Evolutionary conservation across 2,113 vertebrate species (phyloP).

Genomic region (Osmerus eperlanus): DNA sequence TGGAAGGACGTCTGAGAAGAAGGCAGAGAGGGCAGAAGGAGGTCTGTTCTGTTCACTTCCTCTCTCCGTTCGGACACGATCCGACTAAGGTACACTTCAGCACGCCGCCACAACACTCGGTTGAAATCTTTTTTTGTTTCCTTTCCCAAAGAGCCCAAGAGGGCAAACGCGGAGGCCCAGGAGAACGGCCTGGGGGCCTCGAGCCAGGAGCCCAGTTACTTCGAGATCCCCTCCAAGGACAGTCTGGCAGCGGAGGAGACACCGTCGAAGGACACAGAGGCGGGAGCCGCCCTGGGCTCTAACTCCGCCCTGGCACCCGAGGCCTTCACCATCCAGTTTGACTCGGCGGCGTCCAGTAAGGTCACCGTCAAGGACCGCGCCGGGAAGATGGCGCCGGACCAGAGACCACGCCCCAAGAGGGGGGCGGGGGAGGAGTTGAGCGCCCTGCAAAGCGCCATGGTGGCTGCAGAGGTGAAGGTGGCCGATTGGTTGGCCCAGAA

Average conservation of each 20-base stretch:
- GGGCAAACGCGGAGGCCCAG: constrained; percentile 40
- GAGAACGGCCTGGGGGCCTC: constrained; percentile 54
- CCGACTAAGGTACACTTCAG: neutral
- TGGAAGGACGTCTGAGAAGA: constrained; percentile 73
- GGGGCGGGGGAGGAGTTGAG: constrained; percentile 81
- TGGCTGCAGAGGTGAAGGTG: constrained; percentile 93
- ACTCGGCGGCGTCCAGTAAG: constrained; percentile 84
- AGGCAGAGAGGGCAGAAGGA: constrained; percentile 69
- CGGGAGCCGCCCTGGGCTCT: constrained; percentile 56
- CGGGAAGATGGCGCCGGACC: constrained; percentile 83
- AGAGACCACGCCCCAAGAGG: constrained; percentile 83
- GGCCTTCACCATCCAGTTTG: constrained; percentile 93
- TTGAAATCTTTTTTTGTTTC: neutral
- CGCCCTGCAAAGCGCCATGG: constrained; percentile 90
- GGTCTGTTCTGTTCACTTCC: constrained; percentile 58
- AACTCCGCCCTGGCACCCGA: constrained; percentile 62
- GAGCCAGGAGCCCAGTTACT: constrained; percentile 91
- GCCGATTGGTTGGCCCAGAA: constrained; percentile 97
- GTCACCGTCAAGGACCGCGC: constrained; percentile 88
- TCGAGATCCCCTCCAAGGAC: constrained; percentile 95
- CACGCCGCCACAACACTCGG: neutral
- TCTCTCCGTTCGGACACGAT: neutral
- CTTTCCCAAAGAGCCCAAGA: constrained; percentile 49
- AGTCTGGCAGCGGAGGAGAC: constrained; percentile 74
- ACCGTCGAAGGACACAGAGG: constrained; percentile 78